phyloP scores from a whole-genome alignment of 2,888 invertebrate genomes.

The Theretra japonica region DNA sequence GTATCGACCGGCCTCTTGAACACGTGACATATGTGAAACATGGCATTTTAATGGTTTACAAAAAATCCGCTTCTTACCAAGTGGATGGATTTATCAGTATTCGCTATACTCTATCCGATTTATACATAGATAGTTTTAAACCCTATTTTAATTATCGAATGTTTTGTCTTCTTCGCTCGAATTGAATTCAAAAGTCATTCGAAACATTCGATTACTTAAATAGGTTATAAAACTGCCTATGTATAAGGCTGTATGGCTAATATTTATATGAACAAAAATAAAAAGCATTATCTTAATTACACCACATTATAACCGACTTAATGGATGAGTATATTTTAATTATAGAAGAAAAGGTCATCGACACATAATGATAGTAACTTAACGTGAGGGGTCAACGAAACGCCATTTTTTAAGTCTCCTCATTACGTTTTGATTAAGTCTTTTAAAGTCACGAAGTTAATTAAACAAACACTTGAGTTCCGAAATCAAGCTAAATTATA shows the following conservation, averaged over 20 bases:
- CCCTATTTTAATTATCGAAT: too few species aligned
- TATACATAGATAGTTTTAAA: too few species aligned
- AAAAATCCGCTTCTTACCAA: background rate
- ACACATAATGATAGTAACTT: background rate
- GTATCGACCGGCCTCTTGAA: conserved; percentile 15
- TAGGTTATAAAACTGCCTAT: too few species aligned
- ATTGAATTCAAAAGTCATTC: too few species aligned
- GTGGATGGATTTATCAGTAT: background rate
- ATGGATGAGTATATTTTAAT: too few species aligned
- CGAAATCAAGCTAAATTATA: conserved; percentile 20
- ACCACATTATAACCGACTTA: background rate
- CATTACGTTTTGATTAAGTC: conserved; percentile 16
- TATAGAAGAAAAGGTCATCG: conserved; percentile 4
- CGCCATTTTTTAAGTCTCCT: background rate
- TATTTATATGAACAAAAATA: too few species aligned
- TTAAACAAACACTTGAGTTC: conserved; percentile 22
- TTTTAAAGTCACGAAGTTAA: conserved; percentile 25
- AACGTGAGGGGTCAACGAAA: background rate
- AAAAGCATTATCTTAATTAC: too few species aligned
- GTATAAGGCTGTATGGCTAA: too few species aligned
- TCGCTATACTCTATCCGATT: too few species aligned
- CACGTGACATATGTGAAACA: conserved; percentile 6
- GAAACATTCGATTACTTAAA: too few species aligned
- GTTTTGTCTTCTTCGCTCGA: too few species aligned
- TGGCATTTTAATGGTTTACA: conserved; percentile 9